Percentiles rank a stretch among this genome's conserved stretches.
These are phyloP conservation scores for Elymnias hypermnestra DNA, from an alignment of 1,140 invertebrate species.

Conservation along the genomic window DNA sequence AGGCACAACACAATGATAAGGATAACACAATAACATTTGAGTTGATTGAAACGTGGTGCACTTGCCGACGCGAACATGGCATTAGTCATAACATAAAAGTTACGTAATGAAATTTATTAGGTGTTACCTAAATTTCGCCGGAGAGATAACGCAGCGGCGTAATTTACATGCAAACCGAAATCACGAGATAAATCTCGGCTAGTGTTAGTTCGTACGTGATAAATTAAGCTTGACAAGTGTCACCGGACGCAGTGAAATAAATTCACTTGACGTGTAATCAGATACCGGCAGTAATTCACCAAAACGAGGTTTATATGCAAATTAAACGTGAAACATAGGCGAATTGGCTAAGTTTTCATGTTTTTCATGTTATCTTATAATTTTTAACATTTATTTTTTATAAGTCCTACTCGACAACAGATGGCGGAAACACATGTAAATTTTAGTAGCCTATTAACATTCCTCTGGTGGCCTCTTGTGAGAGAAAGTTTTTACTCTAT, in stretches of 20 bases:
- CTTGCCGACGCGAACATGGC: no score
- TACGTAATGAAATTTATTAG: no score
- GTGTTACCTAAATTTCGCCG: constrained; percentile 5
- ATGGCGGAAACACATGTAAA: no score
- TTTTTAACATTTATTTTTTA: constrained; percentile 1
- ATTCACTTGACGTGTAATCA: constrained; percentile 27
- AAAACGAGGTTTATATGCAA: constrained; percentile 32
- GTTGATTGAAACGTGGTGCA: no score
- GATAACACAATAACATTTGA: no score
- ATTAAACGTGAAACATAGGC: constrained; percentile 17
- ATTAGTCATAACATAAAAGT: no score
- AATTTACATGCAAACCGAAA: constrained; percentile 13
- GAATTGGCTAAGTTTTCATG: constrained; percentile 10
- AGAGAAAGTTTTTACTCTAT: no score
- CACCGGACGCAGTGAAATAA: constrained; percentile 23
- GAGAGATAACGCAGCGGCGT: constrained; percentile 8
- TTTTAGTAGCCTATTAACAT: no score
- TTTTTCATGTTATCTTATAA: constrained; percentile 5
- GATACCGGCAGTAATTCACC: constrained; percentile 27
- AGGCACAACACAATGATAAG: no score
- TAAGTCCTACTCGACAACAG: constrained; percentile 5
- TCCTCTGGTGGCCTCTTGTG: no score
- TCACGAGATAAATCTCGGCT: constrained; percentile 21
- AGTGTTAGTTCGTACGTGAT: constrained; percentile 19
- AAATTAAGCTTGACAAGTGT: constrained; percentile 22